These are phyloP conservation scores for Rhodeus uyekii DNA, from an alignment of 2,797 vertebrate species.

Conservation along the genomic window DNA sequence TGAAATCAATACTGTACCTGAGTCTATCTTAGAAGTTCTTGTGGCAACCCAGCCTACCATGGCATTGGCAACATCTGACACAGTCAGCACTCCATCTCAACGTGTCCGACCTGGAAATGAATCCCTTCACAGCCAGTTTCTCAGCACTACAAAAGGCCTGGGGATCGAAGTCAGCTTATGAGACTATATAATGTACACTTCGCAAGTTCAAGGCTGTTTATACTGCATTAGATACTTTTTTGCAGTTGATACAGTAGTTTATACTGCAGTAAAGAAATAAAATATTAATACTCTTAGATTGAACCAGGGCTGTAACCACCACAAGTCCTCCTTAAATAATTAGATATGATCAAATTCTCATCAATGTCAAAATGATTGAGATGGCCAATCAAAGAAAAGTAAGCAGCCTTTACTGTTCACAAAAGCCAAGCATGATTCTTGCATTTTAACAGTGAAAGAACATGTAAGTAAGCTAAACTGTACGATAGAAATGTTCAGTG, in stretches of 20 bases:
- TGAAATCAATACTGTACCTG: constrained; percentile 46
- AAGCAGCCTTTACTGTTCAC: background rate
- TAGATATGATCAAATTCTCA: background rate
- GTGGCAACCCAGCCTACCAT: constrained; percentile 7
- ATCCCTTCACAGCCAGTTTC: constrained; percentile 25
- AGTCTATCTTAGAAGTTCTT: constrained; percentile 15
- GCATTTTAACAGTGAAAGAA: background rate
- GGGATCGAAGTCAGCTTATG: background rate
- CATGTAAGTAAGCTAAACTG: background rate
- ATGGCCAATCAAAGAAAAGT: background rate
- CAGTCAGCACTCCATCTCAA: background rate
- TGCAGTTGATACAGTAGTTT: too few species aligned
- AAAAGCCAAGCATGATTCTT: background rate
- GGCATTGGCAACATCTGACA: constrained; percentile 11
- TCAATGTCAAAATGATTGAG: background rate
- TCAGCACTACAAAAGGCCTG: background rate
- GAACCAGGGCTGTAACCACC: background rate
- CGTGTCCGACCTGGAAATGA: background rate
- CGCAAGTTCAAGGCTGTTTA: background rate
- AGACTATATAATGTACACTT: constrained; percentile 4
- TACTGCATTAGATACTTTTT: too few species aligned
- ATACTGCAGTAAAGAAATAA: too few species aligned
- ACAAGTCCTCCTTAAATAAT: background rate
- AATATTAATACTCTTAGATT: background rate
- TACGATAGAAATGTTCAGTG: background rate